Evolutionary conservation across 2,888 invertebrate species (phyloP), one percentile per base, ranked within the genome.

Genomic region (Chrysolina haemoptera): DNA sequence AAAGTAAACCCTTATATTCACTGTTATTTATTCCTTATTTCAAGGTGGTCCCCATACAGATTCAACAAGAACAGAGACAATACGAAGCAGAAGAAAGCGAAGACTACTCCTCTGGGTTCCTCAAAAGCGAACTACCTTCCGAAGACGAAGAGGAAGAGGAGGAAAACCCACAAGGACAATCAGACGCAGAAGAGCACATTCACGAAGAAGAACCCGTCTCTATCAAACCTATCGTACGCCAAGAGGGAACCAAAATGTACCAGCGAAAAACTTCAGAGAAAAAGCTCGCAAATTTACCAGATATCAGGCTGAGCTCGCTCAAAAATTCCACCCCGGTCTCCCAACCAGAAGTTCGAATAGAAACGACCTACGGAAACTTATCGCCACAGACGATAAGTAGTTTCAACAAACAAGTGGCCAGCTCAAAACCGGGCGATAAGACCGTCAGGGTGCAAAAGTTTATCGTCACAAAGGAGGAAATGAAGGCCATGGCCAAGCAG

Each of bases 381-480:
- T 59, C 59, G 22, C 59, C 83, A 59, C 82, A 85, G 53, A 69
- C 76, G 10, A 76, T 78, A 1, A 70, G 65, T 43, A 20, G 74
- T 1, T 43, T 74, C 35, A 83, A 83, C 65, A 85, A 85, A 74
- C 83, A 85, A 68, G 50, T 16, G 50, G 8, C 22, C n/a, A 35
- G 27, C 46, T 88, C 90, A 90, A 90, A 90, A 85, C 89, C 92
- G 22, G 92, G 91, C 48, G 90, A 91, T 81, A 92, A 91, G 82
- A 88, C 91, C 50, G 91, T 92, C 0, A 90, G 91, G 81, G 92
- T 93, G 11, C 92, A 93, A 85, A 92, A 92, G 84, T 90, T 93
- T 55, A 90, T 92, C 2, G 90, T 93, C 89, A 91, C 92, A 10
- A 93, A 92, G 85, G 91, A 92, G 0, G 92, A 93, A 83, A 91